phyloP scores from a whole-genome alignment of 2,888 invertebrate species.

The Gastracanthus pulcherrimus region DNA sequence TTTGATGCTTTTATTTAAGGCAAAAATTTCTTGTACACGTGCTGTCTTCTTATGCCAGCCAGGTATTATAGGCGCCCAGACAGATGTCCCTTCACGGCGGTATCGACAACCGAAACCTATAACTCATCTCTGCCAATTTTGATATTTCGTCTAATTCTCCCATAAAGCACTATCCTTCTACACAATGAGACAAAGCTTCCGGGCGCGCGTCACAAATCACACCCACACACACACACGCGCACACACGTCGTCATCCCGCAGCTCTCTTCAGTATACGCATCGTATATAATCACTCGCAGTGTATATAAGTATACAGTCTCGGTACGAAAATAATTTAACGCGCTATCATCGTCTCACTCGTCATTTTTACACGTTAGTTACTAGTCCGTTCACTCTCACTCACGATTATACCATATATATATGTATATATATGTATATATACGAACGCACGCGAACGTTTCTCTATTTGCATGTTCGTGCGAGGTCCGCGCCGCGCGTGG shows the following conservation, averaged over 20 bases:
- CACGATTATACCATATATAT: constrained; percentile 20
- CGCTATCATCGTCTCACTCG: constrained; percentile 10
- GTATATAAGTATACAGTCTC: constrained; percentile 38
- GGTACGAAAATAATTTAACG: constrained; percentile 57
- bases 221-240: not conserved
- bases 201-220: not conserved
- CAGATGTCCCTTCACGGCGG: not conserved
- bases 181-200: not conserved
- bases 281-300: constrained; percentile 37
- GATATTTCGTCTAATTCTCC: not conserved
- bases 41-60: not conserved
- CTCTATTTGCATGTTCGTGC: not conserved
- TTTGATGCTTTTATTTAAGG: constrained; percentile 32
- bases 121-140: too few relatives aligned
- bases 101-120: too few relatives aligned
- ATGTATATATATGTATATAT: constrained; percentile 9
- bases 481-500: not conserved
- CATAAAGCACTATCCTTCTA: not conserved
- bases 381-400: not conserved
- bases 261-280: constrained; percentile 26
- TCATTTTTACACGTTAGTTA: constrained; percentile 4
- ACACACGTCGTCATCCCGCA: not conserved
- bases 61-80: not conserved
- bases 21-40: constrained; percentile 42
- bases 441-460: not conserved